Evolutionary conservation across 2,888 invertebrate species (phyloP).

Genomic region (Zele albiditarsus): DNA sequence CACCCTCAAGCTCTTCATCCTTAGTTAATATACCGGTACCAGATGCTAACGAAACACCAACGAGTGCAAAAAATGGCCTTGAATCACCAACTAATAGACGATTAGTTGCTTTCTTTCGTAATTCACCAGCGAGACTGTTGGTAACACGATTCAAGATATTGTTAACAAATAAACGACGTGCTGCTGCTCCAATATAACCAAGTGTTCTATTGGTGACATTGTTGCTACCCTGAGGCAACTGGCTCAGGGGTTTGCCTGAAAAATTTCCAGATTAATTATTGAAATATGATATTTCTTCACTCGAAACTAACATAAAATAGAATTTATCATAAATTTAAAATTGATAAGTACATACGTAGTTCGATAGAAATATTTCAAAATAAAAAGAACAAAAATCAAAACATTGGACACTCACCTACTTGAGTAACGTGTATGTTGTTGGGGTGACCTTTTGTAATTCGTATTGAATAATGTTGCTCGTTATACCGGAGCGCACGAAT

Average conservation of each 20-base stretch:
- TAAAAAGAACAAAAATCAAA: neutral
- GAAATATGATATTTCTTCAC: neutral
- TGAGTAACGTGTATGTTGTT: constrained; percentile 71
- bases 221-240: constrained; percentile 60
- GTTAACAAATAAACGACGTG: constrained; percentile 80
- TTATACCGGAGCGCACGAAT: constrained; percentile 62
- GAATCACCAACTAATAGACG: constrained; percentile 80
- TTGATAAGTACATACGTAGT: neutral
- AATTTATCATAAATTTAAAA: constrained; percentile 5
- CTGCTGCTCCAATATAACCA: constrained; percentile 75
- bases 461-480: constrained; percentile 56
- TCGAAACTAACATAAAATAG: neutral
- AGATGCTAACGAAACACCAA: constrained; percentile 83
- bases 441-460: constrained; percentile 55
- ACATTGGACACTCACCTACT: constrained; percentile 62
- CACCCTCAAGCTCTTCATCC: constrained; percentile 84
- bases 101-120: constrained; percentile 78
- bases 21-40: constrained; percentile 83
- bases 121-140: constrained; percentile 78
- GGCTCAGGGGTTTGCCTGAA: constrained; percentile 68
- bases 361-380: no score
- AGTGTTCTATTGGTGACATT: constrained; percentile 62
- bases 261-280: constrained; percentile 28
- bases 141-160: constrained; percentile 82
- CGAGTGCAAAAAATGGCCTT: constrained; percentile 82